Conservation (phyloP, 2,113 vertebrate genomes). For the Ciconia maguari region DNA sequence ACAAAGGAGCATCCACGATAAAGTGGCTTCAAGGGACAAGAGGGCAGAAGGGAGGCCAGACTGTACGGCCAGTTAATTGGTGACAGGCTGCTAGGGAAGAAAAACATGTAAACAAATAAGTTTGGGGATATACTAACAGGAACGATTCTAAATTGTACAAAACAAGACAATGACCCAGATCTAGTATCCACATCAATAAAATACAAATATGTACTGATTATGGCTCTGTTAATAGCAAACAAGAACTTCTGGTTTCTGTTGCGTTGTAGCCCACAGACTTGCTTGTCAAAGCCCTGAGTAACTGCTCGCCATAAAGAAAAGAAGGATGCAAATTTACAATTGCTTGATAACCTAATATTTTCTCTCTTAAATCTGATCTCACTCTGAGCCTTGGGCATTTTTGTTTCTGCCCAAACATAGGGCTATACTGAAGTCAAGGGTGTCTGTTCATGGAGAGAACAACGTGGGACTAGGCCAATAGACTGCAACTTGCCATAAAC, state of each 20-base stretch:
- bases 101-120: conserved; percentile 59
- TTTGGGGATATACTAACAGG: conserved; percentile 51
- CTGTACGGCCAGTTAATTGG: conserved; percentile 57
- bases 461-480: accelerated
- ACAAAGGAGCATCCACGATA: conserved; percentile 65
- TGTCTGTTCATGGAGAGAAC: neutral
- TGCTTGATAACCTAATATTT: neutral
- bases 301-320: neutral
- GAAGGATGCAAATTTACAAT: neutral
- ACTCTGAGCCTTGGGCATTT: neutral
- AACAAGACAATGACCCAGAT: conserved; percentile 37
- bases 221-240: neutral
- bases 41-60: conserved; percentile 67
- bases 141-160: conserved; percentile 39
- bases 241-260: neutral
- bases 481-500: neutral
- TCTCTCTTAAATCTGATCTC: neutral
- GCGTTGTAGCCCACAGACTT: neutral
- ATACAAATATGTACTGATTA: neutral
- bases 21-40: conserved; percentile 59
- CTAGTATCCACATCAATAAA: neutral
- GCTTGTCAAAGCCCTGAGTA: neutral
- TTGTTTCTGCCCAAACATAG: neutral
- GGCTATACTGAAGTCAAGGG: neutral
- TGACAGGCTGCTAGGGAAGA: conserved; percentile 68